Evolutionary conservation across 1,140 invertebrate species (phyloP), one percentile per base, ranked within the genome.

Genomic region (Drosophila kanapiae): DNA sequence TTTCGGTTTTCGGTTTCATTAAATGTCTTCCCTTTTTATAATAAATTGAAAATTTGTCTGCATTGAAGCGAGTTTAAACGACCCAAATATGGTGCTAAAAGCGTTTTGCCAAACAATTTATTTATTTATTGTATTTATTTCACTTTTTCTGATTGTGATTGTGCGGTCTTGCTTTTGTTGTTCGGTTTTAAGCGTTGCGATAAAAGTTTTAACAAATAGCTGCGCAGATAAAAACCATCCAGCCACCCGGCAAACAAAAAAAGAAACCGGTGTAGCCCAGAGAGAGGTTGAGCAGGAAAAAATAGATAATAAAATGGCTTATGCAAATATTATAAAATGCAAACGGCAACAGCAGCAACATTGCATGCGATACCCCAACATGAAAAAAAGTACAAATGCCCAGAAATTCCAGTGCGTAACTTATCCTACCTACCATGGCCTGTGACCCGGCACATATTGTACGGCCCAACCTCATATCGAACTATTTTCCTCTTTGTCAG

Each of bases 201-300:
- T 88, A 90, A 90, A 88, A 88, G 69, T 88, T 88, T 88, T 90
- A 88, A 90, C 85, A 88, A 88, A 88, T 88, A 90, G 81, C 85
- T 81, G 67, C 40, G 71, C 65, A 82, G 84, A 87, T 87, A 87
- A 87, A 87, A 75, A 78, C 67, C 45, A 58, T 18, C 37, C 59
- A 63, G 31, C 29, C 58, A 53, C 45, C 45, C 31, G 63, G 45
- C 64, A 38, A 61, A 75, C n/a, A 62, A 43, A 69, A 56, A 68
- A 64, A 59, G 40, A 37, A 64, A 58, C 6, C 7, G 0, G 16
- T 23, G 33, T 23, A 4, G 49, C 45, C 35, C 61, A 29, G 43
- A 51, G 51, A 53, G 43, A 68, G 65, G 37, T 43, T 59, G 69
- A 47, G 33, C 33, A 42, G 56, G 14, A 64, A 69, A 57, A 75